A percentile compares a stretch with the other conserved stretches of the same genome.
Evolutionary conservation across 2,888 invertebrate species (phyloP).

Genomic region (Cheilosia grossa): DNA sequence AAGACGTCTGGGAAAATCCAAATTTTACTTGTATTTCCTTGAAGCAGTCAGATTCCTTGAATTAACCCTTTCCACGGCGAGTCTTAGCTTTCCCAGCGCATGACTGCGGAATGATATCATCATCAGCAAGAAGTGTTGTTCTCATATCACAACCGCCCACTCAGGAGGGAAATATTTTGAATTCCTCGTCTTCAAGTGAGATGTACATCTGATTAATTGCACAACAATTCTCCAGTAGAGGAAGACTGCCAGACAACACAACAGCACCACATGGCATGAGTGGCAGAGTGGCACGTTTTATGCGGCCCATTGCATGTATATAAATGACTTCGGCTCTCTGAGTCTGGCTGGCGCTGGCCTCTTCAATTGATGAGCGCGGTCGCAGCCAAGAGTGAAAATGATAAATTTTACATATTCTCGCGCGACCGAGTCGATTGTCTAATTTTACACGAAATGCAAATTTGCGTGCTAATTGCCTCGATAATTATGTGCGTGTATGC

Average conservation of each 20-base stretch:
- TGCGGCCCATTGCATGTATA: slow-evolving; percentile 7
- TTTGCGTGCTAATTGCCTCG: slow-evolving; percentile 71
- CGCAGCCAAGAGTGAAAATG: slow-evolving; percentile 25
- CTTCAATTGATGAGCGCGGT: slow-evolving; percentile 47
- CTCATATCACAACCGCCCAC: slow-evolving; percentile 59
- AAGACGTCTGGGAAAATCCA: slow-evolving; percentile 37
- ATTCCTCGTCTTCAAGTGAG: slow-evolving; percentile 67
- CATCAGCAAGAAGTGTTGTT: slow-evolving; percentile 51
- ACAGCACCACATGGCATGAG: not conserved
- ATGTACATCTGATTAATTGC: slow-evolving; percentile 71
- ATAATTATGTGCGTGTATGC: slow-evolving; percentile 58
- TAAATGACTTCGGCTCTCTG: slow-evolving; percentile 30
- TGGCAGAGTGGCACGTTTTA: slow-evolving; percentile 38
- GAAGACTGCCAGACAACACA: slow-evolving; percentile 41
- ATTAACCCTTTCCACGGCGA: slow-evolving; percentile 4
- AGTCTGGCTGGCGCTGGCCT: slow-evolving; percentile 25
- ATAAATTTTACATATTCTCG: slow-evolving; percentile 45
- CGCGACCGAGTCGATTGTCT: slow-evolving; percentile 58
- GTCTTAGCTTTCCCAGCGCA: not conserved
- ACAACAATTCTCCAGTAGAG: slow-evolving; percentile 55
- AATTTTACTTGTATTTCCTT: slow-evolving; percentile 1
- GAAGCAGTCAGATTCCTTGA: slow-evolving; percentile 9
- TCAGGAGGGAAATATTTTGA: slow-evolving; percentile 59
- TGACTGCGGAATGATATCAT: slow-evolving; percentile 54
- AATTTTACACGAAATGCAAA: slow-evolving; percentile 71